These are phyloP conservation scores for Lepidocyrtinus sp. DNA, from an alignment of 2,888 invertebrate genomes.

Conservation along the genomic window DNA sequence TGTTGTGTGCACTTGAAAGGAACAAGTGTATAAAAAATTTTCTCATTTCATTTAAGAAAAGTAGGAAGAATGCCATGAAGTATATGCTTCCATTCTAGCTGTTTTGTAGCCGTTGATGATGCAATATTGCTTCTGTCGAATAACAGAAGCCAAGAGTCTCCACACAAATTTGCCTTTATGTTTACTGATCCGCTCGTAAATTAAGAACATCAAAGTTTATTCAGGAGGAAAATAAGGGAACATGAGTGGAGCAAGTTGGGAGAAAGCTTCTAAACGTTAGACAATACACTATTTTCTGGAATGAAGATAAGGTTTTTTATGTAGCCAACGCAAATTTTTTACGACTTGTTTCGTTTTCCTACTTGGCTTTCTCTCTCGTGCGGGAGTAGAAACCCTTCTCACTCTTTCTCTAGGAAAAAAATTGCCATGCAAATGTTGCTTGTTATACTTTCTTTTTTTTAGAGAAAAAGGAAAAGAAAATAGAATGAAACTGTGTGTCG, in stretches of 20 bases:
- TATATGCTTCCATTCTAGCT: no score
- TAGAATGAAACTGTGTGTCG: neutral
- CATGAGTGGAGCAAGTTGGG: neutral
- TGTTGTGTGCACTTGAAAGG: no score
- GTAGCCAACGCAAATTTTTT: constrained; percentile 30
- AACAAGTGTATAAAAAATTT: no score
- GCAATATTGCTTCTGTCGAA: no score
- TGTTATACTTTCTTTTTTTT: constrained; percentile 10
- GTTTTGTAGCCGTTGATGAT: no score
- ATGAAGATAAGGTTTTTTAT: constrained; percentile 24
- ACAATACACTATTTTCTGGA: neutral
- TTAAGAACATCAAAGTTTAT: constrained; percentile 37
- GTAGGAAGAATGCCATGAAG: no score
- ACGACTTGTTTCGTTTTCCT: constrained; percentile 16
- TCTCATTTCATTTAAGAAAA: no score
- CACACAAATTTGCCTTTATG: constrained; percentile 32
- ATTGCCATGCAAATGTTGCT: constrained; percentile 17
- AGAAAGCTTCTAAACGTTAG: neutral
- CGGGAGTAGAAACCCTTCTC: no score
- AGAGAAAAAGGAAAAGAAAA: neutral
- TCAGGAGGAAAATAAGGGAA: neutral
- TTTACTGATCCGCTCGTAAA: constrained; percentile 33
- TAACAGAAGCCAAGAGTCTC: no score
- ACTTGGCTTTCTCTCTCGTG: no score
- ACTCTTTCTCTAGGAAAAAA: neutral